Evolutionary conservation across 2,888 invertebrate genomes (phyloP), one percentile per base, ranked within the genome.

Genomic region (Syrphus vitripennis): DNA sequence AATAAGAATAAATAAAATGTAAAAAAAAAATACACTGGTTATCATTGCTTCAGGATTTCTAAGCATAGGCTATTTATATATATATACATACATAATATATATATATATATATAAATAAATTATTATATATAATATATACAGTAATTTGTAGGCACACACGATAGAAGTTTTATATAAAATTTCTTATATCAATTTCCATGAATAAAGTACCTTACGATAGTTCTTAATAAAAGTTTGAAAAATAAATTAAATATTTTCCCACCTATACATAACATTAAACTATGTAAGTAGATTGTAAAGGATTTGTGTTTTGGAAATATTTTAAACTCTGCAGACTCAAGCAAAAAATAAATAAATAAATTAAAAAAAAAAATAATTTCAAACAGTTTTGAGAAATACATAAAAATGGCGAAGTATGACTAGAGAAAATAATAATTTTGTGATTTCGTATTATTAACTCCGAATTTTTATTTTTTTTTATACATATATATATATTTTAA

Each of bases 31-130:
- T 81, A 77, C 76, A 81, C 77, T 81, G 82, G 82, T 86, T 86
- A 86, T 86, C 82, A 86, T 82, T 86, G 82, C 86, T 84, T 84
- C 80, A 84, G 84, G 84, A 84, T 84, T 72, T 83, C 83, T 79
- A 79, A 83, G 83, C 79, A 79, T 80, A 77, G 72, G 84, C 80
- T 83, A 71, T 67, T 77, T 65, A 69, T 76, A 69, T 19, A 63
- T 67, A 75, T 37, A 45, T 40, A 61, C 59, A 67, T 48, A 59
- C 50, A 45, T 31, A 16, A 31, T 42, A 61, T 67, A 80, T 65
- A 57, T 40, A 48, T 57, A 59, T 34, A 48, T 24, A 48, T 10
- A 48, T 57, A 45, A 31, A 57, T 21, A 59, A 31, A 74, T 34
- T 42, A 50, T 48, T 45, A 75, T 50, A 72, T 48, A 69, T 65